phyloP scores from a whole-genome alignment of 2,888 invertebrate genomes.

The Venusia cambrica region DNA sequence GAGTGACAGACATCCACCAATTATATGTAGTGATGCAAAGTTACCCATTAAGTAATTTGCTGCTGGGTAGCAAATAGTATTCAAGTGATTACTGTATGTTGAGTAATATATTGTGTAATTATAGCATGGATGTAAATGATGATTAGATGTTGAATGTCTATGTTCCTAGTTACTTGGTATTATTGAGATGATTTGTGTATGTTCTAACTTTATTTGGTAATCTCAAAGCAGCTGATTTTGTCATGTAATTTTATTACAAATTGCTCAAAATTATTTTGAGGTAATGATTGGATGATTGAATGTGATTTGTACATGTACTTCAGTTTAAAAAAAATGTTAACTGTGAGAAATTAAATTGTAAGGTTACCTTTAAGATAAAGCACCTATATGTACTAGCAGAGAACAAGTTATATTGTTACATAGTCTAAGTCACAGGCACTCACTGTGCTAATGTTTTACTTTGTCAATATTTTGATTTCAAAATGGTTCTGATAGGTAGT shows the following conservation, averaged over 20 bases:
- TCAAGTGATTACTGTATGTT: constrained; percentile 56
- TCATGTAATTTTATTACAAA: constrained; percentile 42
- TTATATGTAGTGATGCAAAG: constrained; percentile 37
- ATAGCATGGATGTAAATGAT: constrained; percentile 40
- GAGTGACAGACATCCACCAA: constrained; percentile 59
- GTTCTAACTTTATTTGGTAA: constrained; percentile 38
- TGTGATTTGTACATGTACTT: constrained; percentile 13
- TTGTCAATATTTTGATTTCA: constrained; percentile 8
- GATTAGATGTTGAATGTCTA: constrained; percentile 50
- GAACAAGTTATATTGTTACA: constrained; percentile 58
- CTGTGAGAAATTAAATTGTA: constrained; percentile 43
- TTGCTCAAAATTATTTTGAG: constrained; percentile 54
- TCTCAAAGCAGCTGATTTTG: constrained; percentile 39
- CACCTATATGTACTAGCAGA: constrained; percentile 45
- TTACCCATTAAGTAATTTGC: constrained; percentile 32
- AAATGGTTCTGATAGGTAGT: constrained; percentile 6
- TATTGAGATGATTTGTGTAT: constrained; percentile 52
- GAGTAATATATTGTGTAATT: constrained; percentile 58
- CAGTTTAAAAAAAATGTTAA: constrained; percentile 20
- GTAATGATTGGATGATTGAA: constrained; percentile 38
- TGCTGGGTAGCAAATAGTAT: constrained; percentile 43
- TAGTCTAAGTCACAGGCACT: constrained; percentile 67
- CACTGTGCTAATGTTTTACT: too few species aligned
- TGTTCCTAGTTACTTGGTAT: constrained; percentile 63
- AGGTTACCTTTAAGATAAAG: constrained; percentile 58